Evolutionary conservation across 2,797 vertebrate species (phyloP).

Genomic region (Chelmon rostratus): DNA sequence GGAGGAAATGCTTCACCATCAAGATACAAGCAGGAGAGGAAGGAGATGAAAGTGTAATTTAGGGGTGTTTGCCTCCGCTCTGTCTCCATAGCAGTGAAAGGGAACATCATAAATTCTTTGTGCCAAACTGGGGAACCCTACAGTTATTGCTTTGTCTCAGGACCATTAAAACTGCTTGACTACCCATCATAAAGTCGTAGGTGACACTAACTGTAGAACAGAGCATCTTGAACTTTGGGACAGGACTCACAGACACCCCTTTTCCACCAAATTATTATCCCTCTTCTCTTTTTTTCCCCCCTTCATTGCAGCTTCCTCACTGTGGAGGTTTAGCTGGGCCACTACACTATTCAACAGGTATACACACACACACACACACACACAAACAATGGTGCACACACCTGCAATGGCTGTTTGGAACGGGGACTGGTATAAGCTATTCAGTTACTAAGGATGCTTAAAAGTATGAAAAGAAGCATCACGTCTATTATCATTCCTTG

Average conservation of each 20-base stretch:
- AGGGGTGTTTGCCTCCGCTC: constrained; percentile 53
- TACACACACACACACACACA: background rate
- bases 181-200: constrained; percentile 68
- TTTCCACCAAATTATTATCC: too few species aligned
- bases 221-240: constrained; percentile 36
- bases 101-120: constrained; percentile 74
- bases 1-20: constrained; percentile 32
- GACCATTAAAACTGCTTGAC: constrained; percentile 69
- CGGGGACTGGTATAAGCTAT: background rate
- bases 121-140: constrained; percentile 57
- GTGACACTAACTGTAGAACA: constrained; percentile 42
- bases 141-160: constrained; percentile 66
- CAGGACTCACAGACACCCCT: constrained; percentile 9
- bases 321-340: background rate
- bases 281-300: too few species aligned
- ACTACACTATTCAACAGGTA: background rate
- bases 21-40: constrained; percentile 36
- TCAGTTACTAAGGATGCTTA: background rate
- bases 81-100: constrained; percentile 73
- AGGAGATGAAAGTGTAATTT: constrained; percentile 54
- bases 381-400: background rate
- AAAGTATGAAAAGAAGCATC: background rate
- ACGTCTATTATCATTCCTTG: background rate
- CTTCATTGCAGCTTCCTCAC: background rate
- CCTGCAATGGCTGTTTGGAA: background rate